These are phyloP conservation scores for Rhinogobius similis DNA, from an alignment of 2,113 vertebrate genomes.

Conservation along the genomic window DNA sequence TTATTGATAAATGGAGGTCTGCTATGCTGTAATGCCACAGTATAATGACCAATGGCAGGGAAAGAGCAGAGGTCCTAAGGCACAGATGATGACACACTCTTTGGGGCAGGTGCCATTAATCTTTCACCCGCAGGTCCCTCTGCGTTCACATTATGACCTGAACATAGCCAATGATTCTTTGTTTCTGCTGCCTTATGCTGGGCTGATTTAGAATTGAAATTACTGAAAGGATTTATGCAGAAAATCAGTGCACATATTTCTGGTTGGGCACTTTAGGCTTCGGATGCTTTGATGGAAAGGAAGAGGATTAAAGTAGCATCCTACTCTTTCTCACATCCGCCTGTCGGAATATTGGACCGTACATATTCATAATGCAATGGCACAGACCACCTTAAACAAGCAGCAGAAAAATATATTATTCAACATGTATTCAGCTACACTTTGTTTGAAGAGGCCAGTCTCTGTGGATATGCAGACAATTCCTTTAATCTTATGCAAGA, in stretches of 20 bases:
- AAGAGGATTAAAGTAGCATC: constrained; percentile 2
- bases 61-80: constrained; percentile 55
- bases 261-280: background rate
- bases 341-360: constrained; percentile 1
- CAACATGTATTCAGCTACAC: constrained; percentile 39
- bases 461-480: constrained; percentile 25
- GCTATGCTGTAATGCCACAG: constrained; percentile 68
- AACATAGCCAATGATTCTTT: constrained; percentile 61
- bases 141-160: constrained; percentile 58
- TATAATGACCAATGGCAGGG: constrained; percentile 50
- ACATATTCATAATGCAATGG: background rate
- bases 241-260: constrained; percentile 19
- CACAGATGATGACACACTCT: constrained; percentile 71
- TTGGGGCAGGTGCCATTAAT: constrained; percentile 63
- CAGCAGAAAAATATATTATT: constrained; percentile 45
- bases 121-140: constrained; percentile 48
- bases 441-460: constrained; percentile 28
- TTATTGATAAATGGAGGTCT: constrained; percentile 71
- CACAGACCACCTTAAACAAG: constrained; percentile 15
- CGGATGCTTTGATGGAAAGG: constrained; percentile 16
- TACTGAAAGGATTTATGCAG: constrained; percentile 3
- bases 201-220: constrained; percentile 58
- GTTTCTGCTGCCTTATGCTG: constrained; percentile 44
- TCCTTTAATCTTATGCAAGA: constrained; percentile 26
- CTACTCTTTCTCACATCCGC: constrained; percentile 7